A percentile compares a stretch with the other conserved stretches of the same genome.
phyloP scores from a whole-genome alignment of 1,140 invertebrate genomes.

The Drosophila obscura region DNA sequence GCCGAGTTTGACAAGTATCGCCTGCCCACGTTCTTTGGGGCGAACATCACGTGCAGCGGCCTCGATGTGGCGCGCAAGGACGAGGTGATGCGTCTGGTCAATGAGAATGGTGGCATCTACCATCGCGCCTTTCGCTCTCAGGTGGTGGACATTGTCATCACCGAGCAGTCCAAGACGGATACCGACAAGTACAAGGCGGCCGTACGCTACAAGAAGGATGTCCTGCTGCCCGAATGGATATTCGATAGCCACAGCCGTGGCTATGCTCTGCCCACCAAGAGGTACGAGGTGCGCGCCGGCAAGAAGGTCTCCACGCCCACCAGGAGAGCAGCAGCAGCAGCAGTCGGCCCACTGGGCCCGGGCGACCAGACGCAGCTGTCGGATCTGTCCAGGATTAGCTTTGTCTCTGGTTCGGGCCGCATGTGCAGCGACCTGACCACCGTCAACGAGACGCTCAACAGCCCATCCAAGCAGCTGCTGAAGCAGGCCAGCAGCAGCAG shows the following conservation, averaged over 20 bases:
- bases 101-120: slow-evolving; percentile 88
- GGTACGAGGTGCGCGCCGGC: slow-evolving; percentile 85
- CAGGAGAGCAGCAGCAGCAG: slow-evolving; percentile 25
- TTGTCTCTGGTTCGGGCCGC: slow-evolving; percentile 39
- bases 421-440: slow-evolving; percentile 63
- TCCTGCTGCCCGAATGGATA: slow-evolving; percentile 90
- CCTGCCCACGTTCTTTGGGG: slow-evolving; percentile 92
- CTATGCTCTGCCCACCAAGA: slow-evolving; percentile 88
- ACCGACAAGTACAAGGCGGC: slow-evolving; percentile 94
- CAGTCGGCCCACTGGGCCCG: neutral
- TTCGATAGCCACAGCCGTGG: slow-evolving; percentile 90
- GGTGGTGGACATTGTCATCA: slow-evolving; percentile 81
- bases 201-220: slow-evolving; percentile 89
- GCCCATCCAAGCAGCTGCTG: slow-evolving; percentile 57
- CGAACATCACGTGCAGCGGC: slow-evolving; percentile 92
- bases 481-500: slow-evolving; percentile 49
- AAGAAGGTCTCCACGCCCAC: slow-evolving; percentile 77
- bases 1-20: slow-evolving; percentile 87
- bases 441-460: slow-evolving; percentile 63
- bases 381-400: slow-evolving; percentile 74
- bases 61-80: slow-evolving; percentile 87
- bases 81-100: slow-evolving; percentile 88
- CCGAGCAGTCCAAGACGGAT: slow-evolving; percentile 85
- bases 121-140: slow-evolving; percentile 85
- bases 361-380: slow-evolving; percentile 64